Evolutionary conservation across 2,113 vertebrate genomes (phyloP).

Genomic region (Heloderma charlesbogerti): DNA sequence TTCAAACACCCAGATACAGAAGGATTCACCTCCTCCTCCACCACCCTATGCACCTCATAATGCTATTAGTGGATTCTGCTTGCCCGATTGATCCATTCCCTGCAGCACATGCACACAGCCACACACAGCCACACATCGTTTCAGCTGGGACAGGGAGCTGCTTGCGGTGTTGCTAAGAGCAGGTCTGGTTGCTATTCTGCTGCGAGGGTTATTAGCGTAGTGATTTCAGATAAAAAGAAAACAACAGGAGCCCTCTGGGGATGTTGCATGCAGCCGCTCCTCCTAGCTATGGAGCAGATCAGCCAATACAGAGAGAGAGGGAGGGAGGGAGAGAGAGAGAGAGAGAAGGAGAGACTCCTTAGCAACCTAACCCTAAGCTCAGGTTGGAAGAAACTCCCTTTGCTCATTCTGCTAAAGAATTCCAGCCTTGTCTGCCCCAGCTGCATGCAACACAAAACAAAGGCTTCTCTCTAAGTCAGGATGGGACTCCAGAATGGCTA

Average conservation of each 20-base stretch:
- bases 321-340: neutral
- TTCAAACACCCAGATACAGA: neutral
- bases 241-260: conserved; percentile 66
- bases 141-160: conserved; percentile 39
- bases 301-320: neutral
- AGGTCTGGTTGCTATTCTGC: conserved; percentile 63
- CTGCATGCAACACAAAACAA: neutral
- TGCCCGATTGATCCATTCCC: no score
- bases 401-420: neutral
- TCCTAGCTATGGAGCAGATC: neutral
- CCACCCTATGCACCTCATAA: neutral
- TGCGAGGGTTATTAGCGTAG: conserved; percentile 70
- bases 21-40: neutral
- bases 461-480: no score
- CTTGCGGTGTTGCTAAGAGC: conserved; percentile 79
- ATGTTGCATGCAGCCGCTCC: conserved; percentile 29
- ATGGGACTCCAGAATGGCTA: neutral
- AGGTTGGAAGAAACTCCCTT: neutral
- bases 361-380: conserved; percentile 25
- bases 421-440: no score
- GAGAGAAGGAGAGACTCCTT: neutral
- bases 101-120: no score
- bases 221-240: conserved; percentile 74
- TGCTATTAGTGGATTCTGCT: conserved; percentile 1
- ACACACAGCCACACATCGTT: neutral